Evolutionary conservation across 2,797 vertebrate genomes (phyloP).

Genomic region (Danio albolineatus): DNA sequence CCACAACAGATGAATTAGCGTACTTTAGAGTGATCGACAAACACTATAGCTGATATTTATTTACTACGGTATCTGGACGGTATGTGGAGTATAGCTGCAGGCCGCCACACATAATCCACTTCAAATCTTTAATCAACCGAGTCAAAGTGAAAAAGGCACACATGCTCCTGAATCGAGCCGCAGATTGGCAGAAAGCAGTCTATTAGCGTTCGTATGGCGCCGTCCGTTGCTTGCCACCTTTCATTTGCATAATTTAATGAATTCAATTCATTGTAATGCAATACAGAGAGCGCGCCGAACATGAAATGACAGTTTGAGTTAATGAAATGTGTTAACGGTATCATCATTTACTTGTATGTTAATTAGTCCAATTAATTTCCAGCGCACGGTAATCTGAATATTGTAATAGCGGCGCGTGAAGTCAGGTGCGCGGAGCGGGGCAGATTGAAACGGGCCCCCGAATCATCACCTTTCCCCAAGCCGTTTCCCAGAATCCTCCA

Average conservation of each 20-base stretch:
- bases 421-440: constrained; percentile 74
- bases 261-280: constrained; percentile 87
- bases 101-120: constrained; percentile 64
- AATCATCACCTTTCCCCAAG: constrained; percentile 62
- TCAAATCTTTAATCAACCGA: constrained; percentile 71
- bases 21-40: too few relatives aligned
- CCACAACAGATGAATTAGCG: too few relatives aligned
- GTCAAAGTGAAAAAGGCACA: constrained; percentile 66
- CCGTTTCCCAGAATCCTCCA: constrained; percentile 51
- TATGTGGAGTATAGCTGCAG: too few relatives aligned
- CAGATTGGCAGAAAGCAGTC: constrained; percentile 56
- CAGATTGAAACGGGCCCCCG: constrained; percentile 67
- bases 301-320: constrained; percentile 88
- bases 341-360: constrained; percentile 90
- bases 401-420: constrained; percentile 85
- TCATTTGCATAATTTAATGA: constrained; percentile 90
- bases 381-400: constrained; percentile 85
- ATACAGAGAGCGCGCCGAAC: constrained; percentile 82
- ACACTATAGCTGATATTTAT: too few relatives aligned
- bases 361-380: constrained; percentile 90
- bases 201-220: constrained; percentile 68
- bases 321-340: constrained; percentile 90
- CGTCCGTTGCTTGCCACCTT: constrained; percentile 74
- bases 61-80: too few relatives aligned
- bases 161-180: constrained; percentile 68